These are phyloP conservation scores for Synanthedon vespiformis DNA, from an alignment of 2,888 invertebrate species.

Conservation along the genomic window DNA sequence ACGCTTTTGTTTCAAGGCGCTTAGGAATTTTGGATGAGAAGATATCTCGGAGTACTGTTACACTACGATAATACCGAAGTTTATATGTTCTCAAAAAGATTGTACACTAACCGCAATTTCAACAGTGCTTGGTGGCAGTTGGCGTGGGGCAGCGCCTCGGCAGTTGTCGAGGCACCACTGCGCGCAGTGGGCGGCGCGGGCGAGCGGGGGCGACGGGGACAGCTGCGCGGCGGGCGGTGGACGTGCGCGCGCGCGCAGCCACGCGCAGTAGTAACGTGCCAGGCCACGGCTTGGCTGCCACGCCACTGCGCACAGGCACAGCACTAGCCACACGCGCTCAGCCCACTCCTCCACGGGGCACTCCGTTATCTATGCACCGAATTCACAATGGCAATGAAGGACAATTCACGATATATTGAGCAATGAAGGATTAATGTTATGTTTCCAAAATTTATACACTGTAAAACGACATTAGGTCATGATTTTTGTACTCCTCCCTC, in stretches of 20 bases:
- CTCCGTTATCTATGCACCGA: conserved; percentile 73
- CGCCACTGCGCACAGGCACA: conserved; percentile 90
- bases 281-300: conserved; percentile 90
- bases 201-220: conserved; percentile 18
- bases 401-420: too few relatives aligned
- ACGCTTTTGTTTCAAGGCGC: too few relatives aligned
- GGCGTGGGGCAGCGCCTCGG: conserved; percentile 85
- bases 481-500: too few relatives aligned
- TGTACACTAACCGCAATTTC: conserved; percentile 84
- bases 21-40: too few relatives aligned
- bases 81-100: too few relatives aligned
- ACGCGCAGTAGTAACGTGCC: conserved; percentile 79
- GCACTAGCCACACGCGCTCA: conserved; percentile 87
- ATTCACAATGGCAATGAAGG: too few relatives aligned
- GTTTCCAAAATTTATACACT: too few relatives aligned
- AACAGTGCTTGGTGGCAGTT: conserved; percentile 89
- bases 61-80: too few relatives aligned
- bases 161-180: conserved; percentile 96
- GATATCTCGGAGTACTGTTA: too few relatives aligned
- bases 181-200: conserved; percentile 80
- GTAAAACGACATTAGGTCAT: too few relatives aligned
- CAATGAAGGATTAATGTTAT: too few relatives aligned
- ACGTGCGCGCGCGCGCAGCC: conserved; percentile 47
- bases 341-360: conserved; percentile 88
- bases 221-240: conserved; percentile 10